These are phyloP conservation scores for Plecturocebus donacophilus DNA, from an alignment of 2,113 vertebrate genomes.

Conservation along the genomic window DNA sequence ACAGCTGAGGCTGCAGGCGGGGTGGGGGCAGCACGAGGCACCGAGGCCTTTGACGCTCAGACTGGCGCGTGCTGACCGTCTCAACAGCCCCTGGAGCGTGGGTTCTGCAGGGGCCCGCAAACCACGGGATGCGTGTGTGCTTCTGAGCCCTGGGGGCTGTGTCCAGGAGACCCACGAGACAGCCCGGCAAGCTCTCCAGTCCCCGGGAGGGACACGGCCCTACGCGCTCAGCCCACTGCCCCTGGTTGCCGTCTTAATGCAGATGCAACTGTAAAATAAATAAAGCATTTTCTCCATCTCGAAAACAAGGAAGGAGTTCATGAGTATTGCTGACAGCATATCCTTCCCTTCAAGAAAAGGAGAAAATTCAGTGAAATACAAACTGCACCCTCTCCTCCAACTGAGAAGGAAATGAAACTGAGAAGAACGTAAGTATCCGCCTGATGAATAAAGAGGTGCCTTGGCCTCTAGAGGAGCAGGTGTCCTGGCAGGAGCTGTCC, in stretches of 20 bases:
- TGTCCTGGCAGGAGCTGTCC: background rate
- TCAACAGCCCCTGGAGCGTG: background rate
- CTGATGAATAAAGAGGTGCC: too few relatives aligned
- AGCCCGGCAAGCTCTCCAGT: background rate
- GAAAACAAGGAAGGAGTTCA: conserved; percentile 10
- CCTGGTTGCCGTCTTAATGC: background rate
- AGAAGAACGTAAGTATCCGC: background rate
- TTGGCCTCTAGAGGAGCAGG: background rate
- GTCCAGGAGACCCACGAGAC: background rate
- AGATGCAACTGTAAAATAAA: conserved; percentile 22
- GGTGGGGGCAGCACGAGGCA: background rate
- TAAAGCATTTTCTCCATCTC: background rate
- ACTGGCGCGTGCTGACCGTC: background rate
- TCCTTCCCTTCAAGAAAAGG: background rate
- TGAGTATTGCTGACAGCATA: background rate
- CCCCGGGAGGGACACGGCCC: background rate
- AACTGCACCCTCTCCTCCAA: background rate
- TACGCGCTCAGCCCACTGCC: background rate
- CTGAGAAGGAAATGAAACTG: background rate
- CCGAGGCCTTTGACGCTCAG: background rate
- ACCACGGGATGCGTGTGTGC: background rate
- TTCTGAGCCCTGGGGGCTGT: background rate
- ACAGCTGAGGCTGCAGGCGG: background rate
- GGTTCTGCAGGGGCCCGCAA: background rate
- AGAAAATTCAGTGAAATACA: background rate